These are phyloP conservation scores for Nerophis lumbriciformis DNA, from an alignment of 2,113 vertebrate species.

Conservation along the genomic window DNA sequence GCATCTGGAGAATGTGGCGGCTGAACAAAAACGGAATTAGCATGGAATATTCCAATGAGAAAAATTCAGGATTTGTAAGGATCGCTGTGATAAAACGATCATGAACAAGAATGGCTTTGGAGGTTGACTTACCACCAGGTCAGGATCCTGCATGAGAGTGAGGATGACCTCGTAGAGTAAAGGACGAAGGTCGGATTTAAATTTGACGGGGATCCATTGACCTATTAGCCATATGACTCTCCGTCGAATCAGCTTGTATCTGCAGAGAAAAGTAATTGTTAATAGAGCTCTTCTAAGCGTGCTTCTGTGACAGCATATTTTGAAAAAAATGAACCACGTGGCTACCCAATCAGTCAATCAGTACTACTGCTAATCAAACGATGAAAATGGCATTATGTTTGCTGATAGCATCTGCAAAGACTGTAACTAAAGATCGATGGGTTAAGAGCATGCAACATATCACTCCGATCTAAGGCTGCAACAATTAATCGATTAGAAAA, in stretches of 20 bases:
- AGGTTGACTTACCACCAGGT: conserved; percentile 86
- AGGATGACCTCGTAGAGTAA: conserved; percentile 89
- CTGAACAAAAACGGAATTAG: conserved; percentile 9
- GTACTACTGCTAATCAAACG: conserved; percentile 6
- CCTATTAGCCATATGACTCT: conserved; percentile 96
- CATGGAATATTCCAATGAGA: not conserved
- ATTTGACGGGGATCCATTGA: conserved; percentile 98
- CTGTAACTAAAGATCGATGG: too few species aligned
- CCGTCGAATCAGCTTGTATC: conserved; percentile 91
- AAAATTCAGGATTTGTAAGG: not conserved
- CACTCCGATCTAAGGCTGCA: too few species aligned
- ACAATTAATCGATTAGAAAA: too few species aligned
- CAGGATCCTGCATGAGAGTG: conserved; percentile 91
- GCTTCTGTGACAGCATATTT: conserved; percentile 2
- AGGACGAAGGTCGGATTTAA: conserved; percentile 91
- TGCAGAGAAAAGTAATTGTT: conserved; percentile 37
- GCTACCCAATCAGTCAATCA: not conserved
- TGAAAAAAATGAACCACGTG: conserved; percentile 7
- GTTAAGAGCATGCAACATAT: too few species aligned
- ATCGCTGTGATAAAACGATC: not conserved
- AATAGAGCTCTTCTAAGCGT: not conserved
- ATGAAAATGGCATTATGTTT: not conserved
- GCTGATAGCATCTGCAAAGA: too few species aligned
- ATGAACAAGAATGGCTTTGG: too few species aligned
- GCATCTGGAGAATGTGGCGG: conserved; percentile 6